Evolutionary conservation across 2,888 invertebrate genomes (phyloP).

Genomic region (Temnothorax unifasciatus): DNA sequence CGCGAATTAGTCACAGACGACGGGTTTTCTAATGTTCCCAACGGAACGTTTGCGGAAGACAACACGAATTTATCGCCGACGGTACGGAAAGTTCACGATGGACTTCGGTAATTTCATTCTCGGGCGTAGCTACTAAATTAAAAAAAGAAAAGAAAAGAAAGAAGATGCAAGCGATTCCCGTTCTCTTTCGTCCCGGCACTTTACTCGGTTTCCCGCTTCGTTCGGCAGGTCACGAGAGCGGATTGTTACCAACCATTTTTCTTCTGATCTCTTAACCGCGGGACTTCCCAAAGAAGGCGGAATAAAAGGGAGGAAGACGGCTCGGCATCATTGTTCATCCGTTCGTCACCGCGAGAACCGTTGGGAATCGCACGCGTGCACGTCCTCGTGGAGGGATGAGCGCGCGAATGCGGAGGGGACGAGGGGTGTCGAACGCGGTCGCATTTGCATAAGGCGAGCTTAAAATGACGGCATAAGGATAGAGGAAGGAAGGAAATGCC

Average conservation of each 20-base stretch:
- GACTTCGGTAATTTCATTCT: constrained; percentile 71
- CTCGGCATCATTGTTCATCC: constrained; percentile 45
- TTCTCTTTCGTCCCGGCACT: constrained; percentile 3
- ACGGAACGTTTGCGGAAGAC: constrained; percentile 20
- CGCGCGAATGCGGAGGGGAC: not conserved
- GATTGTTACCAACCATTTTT: constrained; percentile 63
- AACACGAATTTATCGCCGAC: constrained; percentile 34
- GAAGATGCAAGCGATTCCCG: constrained; percentile 44
- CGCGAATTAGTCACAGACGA: constrained; percentile 18
- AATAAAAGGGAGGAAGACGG: constrained; percentile 30
- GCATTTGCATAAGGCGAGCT: constrained; percentile 75
- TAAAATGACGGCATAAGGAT: constrained; percentile 75
- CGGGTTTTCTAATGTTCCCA: not conserved
- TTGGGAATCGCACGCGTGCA: constrained; percentile 30
- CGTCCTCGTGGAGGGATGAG: not conserved
- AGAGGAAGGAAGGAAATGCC: constrained; percentile 76
- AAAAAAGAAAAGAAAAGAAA: constrained; percentile 35
- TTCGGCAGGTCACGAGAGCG: constrained; percentile 44
- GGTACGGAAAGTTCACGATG: constrained; percentile 53
- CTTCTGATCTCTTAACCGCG: constrained; percentile 35
- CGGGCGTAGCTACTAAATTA: constrained; percentile 66
- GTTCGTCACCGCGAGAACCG: constrained; percentile 2
- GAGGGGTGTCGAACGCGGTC: constrained; percentile 23
- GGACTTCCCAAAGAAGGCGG: constrained; percentile 48
- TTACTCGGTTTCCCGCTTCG: constrained; percentile 43